Conservation (phyloP, 2,888 invertebrate species). For the Tetramorium bicarinatum region DNA sequence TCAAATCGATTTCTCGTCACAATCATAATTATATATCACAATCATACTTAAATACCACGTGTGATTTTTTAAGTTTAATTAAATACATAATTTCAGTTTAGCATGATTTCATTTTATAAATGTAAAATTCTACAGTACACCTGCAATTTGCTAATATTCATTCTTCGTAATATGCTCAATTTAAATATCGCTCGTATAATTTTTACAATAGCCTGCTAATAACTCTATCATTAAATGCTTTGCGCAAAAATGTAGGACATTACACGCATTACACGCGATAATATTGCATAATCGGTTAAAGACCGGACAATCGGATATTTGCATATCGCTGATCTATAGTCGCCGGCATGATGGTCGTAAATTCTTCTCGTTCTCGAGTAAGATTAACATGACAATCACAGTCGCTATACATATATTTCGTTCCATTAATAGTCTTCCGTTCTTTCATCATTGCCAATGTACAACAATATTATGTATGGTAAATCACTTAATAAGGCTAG, state of each 20-base stretch:
- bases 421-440: slow-evolving; percentile 14
- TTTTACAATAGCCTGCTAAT: not conserved
- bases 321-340: slow-evolving; percentile 39
- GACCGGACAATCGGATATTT: slow-evolving; percentile 38
- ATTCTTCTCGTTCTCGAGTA: slow-evolving; percentile 33
- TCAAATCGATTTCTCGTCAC: not conserved
- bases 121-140: not conserved
- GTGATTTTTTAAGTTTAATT: not conserved
- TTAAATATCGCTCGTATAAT: not conserved
- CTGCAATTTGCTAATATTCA: not conserved
- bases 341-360: not conserved
- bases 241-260: slow-evolving; percentile 7
- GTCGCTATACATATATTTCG: not conserved
- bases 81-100: not conserved
- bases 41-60: not conserved
- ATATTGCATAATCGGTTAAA: slow-evolving; percentile 46
- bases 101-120: not conserved
- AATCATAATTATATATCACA: not conserved
- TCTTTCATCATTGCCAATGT: not conserved
- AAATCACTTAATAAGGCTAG: slow-evolving; percentile 13
- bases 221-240: slow-evolving; percentile 14
- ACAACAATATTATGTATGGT: not conserved
- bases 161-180: not conserved
- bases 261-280: slow-evolving; percentile 17
- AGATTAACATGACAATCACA: slow-evolving; percentile 42